Conservation (phyloP, 2,113 vertebrate genomes). For the Loxodonta africana region DNA sequence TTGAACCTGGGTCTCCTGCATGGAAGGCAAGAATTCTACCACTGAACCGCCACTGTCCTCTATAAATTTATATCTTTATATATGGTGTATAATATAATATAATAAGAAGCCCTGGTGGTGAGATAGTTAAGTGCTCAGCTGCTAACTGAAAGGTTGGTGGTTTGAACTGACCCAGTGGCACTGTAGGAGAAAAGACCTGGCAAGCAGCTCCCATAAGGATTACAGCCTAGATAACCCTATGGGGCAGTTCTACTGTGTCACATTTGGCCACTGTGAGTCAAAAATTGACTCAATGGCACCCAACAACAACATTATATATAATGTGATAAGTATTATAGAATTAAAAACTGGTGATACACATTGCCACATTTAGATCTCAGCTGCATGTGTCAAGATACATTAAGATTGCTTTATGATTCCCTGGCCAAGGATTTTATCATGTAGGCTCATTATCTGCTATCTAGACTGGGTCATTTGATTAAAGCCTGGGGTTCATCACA, state of each 20-base stretch:
- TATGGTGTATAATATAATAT: too few relatives aligned
- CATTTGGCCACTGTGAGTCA: background rate
- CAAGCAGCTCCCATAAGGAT: background rate
- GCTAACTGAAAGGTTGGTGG: background rate
- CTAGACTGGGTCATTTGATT: slow-evolving; percentile 20
- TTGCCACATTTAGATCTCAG: slow-evolving; percentile 21
- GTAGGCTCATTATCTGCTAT: slow-evolving; percentile 31
- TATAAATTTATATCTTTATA: too few relatives aligned
- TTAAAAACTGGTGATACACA: slow-evolving; percentile 1
- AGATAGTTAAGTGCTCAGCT: background rate
- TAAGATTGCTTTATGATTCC: slow-evolving; percentile 7
- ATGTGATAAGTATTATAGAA: background rate
- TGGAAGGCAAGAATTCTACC: too few relatives aligned
- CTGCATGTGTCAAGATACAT: slow-evolving; percentile 38
- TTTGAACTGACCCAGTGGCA: background rate
- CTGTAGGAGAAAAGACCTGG: background rate
- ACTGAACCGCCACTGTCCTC: too few relatives aligned
- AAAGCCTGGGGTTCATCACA: background rate
- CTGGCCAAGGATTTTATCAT: slow-evolving; percentile 46
- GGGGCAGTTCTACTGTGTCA: background rate
- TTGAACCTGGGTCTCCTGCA: too few relatives aligned
- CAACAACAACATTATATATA: background rate
- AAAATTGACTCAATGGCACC: background rate
- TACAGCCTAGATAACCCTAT: background rate
- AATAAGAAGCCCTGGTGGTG: background rate